Evolutionary conservation across 2,113 vertebrate species (phyloP).

Genomic region (Colossoma macropomum): DNA sequence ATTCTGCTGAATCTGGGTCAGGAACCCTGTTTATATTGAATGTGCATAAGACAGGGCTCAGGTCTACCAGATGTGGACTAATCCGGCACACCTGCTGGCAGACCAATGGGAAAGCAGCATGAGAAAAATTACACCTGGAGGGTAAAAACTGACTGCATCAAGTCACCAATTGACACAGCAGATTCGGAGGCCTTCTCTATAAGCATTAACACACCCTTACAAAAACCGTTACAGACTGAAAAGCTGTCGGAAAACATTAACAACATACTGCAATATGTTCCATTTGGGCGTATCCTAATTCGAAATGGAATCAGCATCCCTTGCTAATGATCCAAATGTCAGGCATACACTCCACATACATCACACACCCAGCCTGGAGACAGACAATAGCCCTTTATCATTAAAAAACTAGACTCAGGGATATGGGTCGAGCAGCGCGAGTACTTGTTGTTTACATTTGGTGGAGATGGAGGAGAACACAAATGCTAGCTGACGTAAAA

Average conservation of each 20-base stretch:
- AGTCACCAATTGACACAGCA: neutral
- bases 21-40: no score
- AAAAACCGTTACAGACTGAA: neutral
- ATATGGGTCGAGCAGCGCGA: slow-evolving; percentile 7
- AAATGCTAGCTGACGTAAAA: slow-evolving; percentile 36
- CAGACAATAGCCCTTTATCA: slow-evolving; percentile 39
- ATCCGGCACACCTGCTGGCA: neutral
- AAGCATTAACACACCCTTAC: slow-evolving; percentile 16
- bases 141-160: neutral
- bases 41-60: neutral
- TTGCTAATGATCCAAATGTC: neutral
- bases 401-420: neutral
- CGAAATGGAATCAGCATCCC: neutral
- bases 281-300: neutral
- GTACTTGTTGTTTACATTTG: slow-evolving; percentile 52
- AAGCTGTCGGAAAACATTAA: no score
- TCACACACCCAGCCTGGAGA: neutral
- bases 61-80: neutral
- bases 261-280: neutral
- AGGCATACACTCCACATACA: neutral
- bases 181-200: slow-evolving; percentile 4
- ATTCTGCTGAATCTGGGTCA: no score
- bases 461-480: slow-evolving; percentile 26
- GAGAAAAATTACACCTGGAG: neutral
- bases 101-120: neutral